Conservation (phyloP, 2,888 invertebrate genomes). For the Acronicta leporina region DNA sequence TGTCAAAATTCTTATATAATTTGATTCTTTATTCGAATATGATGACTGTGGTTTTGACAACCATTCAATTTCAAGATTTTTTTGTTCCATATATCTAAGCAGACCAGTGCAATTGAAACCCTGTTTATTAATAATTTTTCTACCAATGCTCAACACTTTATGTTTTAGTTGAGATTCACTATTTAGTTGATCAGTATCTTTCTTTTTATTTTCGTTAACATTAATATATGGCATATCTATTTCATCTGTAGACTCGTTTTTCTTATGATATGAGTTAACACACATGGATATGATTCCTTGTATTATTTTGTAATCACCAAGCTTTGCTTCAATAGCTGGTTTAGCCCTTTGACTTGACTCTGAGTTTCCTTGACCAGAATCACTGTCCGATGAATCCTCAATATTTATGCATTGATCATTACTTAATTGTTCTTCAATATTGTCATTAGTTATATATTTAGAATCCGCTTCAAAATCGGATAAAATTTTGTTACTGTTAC, state of each 20-base stretch:
- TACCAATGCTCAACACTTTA: constrained; percentile 80
- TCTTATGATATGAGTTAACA: constrained; percentile 65
- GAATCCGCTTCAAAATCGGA: constrained; percentile 34
- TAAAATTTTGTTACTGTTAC: constrained; percentile 41
- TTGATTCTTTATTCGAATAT: constrained; percentile 51
- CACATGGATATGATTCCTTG: constrained; percentile 71
- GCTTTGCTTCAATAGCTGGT: constrained; percentile 39
- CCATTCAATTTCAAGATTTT: constrained; percentile 76
- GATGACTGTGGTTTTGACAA: constrained; percentile 50
- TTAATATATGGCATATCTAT: constrained; percentile 17
- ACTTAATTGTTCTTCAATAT: constrained; percentile 17
- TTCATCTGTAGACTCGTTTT: constrained; percentile 38
- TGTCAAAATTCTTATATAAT: constrained; percentile 71
- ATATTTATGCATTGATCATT: constrained; percentile 71
- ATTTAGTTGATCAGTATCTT: constrained; percentile 30
- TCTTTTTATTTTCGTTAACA: constrained; percentile 26
- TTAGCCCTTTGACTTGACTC: constrained; percentile 30
- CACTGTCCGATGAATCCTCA: constrained; percentile 73
- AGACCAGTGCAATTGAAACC: constrained; percentile 74
- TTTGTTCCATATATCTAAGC: constrained; percentile 76
- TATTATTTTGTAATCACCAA: constrained; percentile 62
- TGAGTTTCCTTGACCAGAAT: constrained; percentile 49
- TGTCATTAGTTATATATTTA: constrained; percentile 16
- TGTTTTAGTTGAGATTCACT: constrained; percentile 71
- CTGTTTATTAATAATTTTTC: constrained; percentile 74